These are phyloP conservation scores for Micrasema minimum DNA, from an alignment of 1,140 invertebrate species.

Conservation along the genomic window DNA sequence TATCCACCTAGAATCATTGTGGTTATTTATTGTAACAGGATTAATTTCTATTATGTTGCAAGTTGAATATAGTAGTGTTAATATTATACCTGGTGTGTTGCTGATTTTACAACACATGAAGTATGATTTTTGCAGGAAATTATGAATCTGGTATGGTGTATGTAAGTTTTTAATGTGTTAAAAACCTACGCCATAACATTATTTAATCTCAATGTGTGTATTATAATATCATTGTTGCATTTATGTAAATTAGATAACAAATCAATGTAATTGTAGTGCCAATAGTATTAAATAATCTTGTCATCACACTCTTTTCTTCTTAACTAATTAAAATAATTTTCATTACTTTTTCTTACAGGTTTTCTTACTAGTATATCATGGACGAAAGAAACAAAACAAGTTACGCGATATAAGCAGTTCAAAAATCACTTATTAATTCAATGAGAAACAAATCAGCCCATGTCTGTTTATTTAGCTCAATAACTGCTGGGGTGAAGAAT, in stretches of 20 bases:
- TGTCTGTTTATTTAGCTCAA: too few relatives aligned
- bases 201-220: conserved; percentile 34
- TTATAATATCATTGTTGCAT: conserved; percentile 43
- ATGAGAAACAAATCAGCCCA: too few relatives aligned
- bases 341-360: too few relatives aligned
- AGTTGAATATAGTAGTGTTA: conserved; percentile 35
- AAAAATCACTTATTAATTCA: too few relatives aligned
- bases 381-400: too few relatives aligned
- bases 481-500: too few relatives aligned
- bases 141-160: conserved; percentile 19
- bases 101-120: conserved; percentile 15
- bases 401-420: too few relatives aligned
- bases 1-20: conserved; percentile 46
- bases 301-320: background rate
- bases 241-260: conserved; percentile 49
- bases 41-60: conserved; percentile 35
- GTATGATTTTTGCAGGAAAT: conserved; percentile 24
- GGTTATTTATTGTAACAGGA: conserved; percentile 35
- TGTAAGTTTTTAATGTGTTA: conserved; percentile 34
- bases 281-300: conserved; percentile 21
- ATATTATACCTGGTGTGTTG: conserved; percentile 29
- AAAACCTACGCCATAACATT: conserved; percentile 31
- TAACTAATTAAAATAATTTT: too few relatives aligned
- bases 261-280: conserved; percentile 47
- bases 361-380: too few relatives aligned